Conservation (phyloP, 2,113 vertebrate species). For the Sprattus sprattus region DNA sequence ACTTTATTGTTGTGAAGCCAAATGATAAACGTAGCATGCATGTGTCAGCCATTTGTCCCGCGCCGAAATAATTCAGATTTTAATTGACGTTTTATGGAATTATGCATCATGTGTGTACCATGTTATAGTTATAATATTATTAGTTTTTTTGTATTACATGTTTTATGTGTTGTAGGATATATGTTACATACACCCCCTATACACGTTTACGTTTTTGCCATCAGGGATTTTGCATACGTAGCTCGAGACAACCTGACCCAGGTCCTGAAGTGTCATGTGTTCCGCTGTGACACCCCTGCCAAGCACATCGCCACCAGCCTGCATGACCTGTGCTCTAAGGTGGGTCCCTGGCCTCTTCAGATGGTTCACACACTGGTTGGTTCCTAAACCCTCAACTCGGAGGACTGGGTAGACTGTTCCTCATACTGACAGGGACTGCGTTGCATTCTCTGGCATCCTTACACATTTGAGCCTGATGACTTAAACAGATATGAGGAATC, state of each 20-base stretch:
- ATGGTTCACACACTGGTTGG: no score
- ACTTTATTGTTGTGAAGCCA: neutral
- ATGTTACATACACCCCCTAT: neutral
- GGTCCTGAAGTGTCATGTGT: slow-evolving; percentile 93
- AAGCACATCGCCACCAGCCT: slow-evolving; percentile 88
- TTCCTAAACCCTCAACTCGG: neutral
- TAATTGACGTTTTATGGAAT: neutral
- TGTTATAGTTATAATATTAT: no score
- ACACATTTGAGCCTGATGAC: neutral
- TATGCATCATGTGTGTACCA: neutral
- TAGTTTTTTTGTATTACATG: neutral
- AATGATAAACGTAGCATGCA: neutral
- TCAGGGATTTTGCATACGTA: slow-evolving; percentile 93
- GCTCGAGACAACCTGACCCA: slow-evolving; percentile 90
- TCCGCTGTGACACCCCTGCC: slow-evolving; percentile 88
- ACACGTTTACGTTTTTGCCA: neutral
- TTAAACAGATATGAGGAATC: neutral
- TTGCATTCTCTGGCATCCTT: neutral
- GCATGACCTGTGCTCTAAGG: slow-evolving; percentile 91
- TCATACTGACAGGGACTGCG: neutral
- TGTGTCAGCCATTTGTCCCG: neutral
- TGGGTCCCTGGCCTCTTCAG: slow-evolving; percentile 41
- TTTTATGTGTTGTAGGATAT: neutral
- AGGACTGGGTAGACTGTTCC: neutral
- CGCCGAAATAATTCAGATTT: neutral